Conservation (phyloP, 2,888 invertebrate species). For the Periphyllus acericola region DNA sequence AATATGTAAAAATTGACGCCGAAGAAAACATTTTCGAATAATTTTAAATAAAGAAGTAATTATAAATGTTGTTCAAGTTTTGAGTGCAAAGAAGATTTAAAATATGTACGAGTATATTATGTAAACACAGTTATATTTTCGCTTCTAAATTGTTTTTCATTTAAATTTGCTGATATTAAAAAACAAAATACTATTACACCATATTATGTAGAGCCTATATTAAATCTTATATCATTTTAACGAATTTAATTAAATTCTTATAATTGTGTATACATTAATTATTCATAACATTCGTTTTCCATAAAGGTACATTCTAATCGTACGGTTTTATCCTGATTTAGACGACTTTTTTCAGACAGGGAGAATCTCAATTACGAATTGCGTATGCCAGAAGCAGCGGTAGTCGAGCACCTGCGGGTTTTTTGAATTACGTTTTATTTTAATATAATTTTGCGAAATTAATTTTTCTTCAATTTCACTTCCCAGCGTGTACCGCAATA, state of each 20-base stretch:
- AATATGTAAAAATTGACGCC: too few relatives aligned
- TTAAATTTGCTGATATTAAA: not conserved
- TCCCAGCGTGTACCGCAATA: not conserved
- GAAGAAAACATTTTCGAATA: too few relatives aligned
- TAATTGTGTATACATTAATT: not conserved
- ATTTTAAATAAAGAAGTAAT: too few relatives aligned
- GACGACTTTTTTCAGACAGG: not conserved
- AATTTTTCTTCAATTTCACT: conserved; percentile 36
- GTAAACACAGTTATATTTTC: too few relatives aligned
- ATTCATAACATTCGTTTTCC: not conserved
- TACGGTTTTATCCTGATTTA: not conserved
- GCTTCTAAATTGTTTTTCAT: too few relatives aligned
- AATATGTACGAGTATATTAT: too few relatives aligned
- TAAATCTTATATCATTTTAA: not conserved
- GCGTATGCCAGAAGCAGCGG: not conserved
- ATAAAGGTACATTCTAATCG: not conserved
- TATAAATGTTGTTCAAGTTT: too few relatives aligned
- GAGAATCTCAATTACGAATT: conserved; percentile 28
- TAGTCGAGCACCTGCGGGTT: conserved; percentile 35
- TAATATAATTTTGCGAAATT: conserved; percentile 30
- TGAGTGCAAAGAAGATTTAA: too few relatives aligned
- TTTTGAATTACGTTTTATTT: conserved; percentile 16
- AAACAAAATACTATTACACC: not conserved
- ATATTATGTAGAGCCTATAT: not conserved
- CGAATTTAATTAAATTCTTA: not conserved